phyloP scores from a whole-genome alignment of 2,113 vertebrate genomes.

The Mellivora capensis region DNA sequence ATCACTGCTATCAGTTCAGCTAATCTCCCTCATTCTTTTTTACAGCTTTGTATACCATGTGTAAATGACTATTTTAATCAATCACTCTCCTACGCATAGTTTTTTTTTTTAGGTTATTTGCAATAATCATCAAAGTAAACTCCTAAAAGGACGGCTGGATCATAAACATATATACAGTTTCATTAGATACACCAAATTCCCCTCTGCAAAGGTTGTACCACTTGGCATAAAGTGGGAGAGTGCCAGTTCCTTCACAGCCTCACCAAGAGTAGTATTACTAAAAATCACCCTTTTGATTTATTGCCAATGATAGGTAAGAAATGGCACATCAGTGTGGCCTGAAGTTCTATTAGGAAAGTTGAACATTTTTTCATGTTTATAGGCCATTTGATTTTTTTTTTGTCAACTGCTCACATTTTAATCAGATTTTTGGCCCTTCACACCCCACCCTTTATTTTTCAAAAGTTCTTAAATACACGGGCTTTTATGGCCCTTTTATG shows the following conservation, averaged over 20 bases:
- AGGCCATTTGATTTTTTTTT: not conserved
- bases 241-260: not conserved
- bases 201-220: not conserved
- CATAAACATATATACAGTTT: not conserved
- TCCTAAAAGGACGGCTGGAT: not conserved
- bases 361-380: not conserved
- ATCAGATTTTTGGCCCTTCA: not conserved
- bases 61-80: not conserved
- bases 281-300: not conserved
- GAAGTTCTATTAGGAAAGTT: not conserved
- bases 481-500: not conserved
- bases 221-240: not conserved
- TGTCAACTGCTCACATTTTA: not conserved
- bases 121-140: not conserved
- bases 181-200: not conserved
- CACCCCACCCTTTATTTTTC: not conserved
- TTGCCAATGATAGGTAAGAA: not conserved
- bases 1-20: not conserved
- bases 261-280: not conserved
- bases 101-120: conserved; percentile 6
- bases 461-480: not conserved
- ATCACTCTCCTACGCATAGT: not conserved
- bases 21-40: not conserved
- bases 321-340: not conserved
- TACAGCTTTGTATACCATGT: not conserved